Evolutionary conservation across 2,113 vertebrate genomes (phyloP), one percentile per base, ranked within the genome.

Genomic region (Mirza zaza): DNA sequence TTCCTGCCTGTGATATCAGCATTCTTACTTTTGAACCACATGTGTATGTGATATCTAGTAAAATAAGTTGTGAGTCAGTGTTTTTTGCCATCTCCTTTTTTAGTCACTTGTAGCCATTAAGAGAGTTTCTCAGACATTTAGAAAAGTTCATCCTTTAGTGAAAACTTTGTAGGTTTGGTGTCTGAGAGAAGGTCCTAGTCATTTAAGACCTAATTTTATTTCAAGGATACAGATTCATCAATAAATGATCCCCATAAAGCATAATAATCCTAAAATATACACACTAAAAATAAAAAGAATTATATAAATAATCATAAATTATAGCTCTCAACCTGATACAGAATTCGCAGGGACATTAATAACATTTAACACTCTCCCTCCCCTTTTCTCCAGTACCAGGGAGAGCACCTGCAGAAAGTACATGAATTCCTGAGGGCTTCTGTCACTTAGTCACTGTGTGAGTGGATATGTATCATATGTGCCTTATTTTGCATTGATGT

Each of bases 211-310:
- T 83, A 59, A 81, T 91, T 95, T 95, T 94, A 95, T 87, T 95
- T 92, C 67, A 90, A 52, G 18, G 13, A 20, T 92, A 85, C 61
- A 81, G 52, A 92, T 90, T 61, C 55, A 73, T 59, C n/a, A 29
- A 67, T 84, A 77, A 92, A 73, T 87, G 39, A n/a, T 95, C 61
- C 92, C 39, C 50, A 92, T 94, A 48, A 87, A 76, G 55, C 39
- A 92, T 91, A 94, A 83, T 32, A 96, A 34, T 75, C 68, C 39
- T 85, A 36, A 95, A 88, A 91, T 87, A 83, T 34, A 85, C 32
- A 68, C 52, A 86, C 68, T 93, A 90, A 90, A 96, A 97, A 94
- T 87, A 84, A 84, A 90, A 84, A 59, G 8, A 85, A 91, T 91
- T 94, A 79, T 3, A 36, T 79, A 95, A 94, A 86, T 87, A 94